Evolutionary conservation across 2,888 invertebrate genomes (phyloP), one percentile per base, ranked within the genome.

Genomic region (Drosophila villosipedis): DNA sequence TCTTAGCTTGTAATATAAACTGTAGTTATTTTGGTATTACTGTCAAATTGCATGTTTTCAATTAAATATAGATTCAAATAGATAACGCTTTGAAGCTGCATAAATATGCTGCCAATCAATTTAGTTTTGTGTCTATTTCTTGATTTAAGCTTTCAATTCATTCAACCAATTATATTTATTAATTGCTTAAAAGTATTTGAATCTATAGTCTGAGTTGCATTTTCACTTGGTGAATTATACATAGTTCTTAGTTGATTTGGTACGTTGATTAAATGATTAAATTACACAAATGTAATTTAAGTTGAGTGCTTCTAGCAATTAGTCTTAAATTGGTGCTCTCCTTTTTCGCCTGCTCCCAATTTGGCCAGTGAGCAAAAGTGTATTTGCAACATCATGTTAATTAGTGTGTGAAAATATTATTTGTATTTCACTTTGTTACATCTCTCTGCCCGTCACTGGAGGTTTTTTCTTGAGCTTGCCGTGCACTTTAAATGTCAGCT

Each of bases 381-480:
- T 68, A 47, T 35, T 9, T 25, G 37, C 49, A 31, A 47, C 54
- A 53, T 54, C 59, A 39, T 78, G 78, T 78, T 78, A 78, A 78
- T 78, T 78, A 78, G 74, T 71, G 70, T 78, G 78, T 68, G 68
- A 77, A 71, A 57, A 72, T 3, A 77, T 65, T 31, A 59, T 76
- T 72, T 73, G 69, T 70, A 52, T 73, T 65, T 67, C 41, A 61
- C 41, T 61, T 65, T 73, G 59, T 66, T 57, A 35, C 53, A 52
- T 68, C 39, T 68, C 47, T 37, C 58, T 39, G 50, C 50, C 28
- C 33, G 6, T 31, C 54, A 35, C 59, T 75, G 59, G 59, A 53
- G 68, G 39, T 68, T 60, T 60, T 57, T 41, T 54, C 43, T 35
- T 25, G 16, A 53, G n/a, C 60, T 10, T 49, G 25, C 10, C 28